Evolutionary conservation across 1,140 invertebrate species (phyloP).

Genomic region (Paralvinella palmiformis): DNA sequence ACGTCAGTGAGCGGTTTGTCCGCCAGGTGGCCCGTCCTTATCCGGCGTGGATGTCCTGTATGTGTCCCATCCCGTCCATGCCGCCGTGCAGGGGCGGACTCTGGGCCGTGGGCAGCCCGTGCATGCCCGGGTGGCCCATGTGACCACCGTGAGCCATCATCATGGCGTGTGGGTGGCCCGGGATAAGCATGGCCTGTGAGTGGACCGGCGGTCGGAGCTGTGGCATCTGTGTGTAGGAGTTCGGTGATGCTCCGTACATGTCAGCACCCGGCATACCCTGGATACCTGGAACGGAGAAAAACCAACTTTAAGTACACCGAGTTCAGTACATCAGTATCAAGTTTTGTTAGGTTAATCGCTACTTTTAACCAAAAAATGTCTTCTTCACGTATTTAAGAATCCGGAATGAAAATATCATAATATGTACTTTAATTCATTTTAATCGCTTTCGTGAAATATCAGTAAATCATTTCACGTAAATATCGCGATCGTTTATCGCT

Average conservation of each 20-base stretch:
- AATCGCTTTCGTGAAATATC: too few relatives aligned
- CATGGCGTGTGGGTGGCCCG: conserved; percentile 52
- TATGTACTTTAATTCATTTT: too few relatives aligned
- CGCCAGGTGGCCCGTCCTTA: too few relatives aligned
- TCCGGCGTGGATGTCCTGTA: conserved; percentile 55
- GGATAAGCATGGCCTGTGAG: conserved; percentile 54
- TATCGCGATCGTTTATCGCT: too few relatives aligned
- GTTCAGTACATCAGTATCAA: too few relatives aligned
- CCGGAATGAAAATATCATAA: too few relatives aligned
- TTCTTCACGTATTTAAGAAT: too few relatives aligned
- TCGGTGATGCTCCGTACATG: conserved; percentile 47
- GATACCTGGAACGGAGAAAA: conserved; percentile 36
- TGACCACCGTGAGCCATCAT: conserved; percentile 50
- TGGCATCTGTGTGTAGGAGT: conserved; percentile 51
- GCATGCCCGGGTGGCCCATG: conserved; percentile 15
- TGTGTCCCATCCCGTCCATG: conserved; percentile 52
- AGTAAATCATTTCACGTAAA: too few relatives aligned
- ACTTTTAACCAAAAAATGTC: too few relatives aligned
- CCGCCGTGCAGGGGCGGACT: conserved; percentile 50
- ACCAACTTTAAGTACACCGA: neutral
- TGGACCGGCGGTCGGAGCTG: conserved; percentile 53
- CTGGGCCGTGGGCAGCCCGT: conserved; percentile 42
- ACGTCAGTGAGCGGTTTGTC: too few relatives aligned
- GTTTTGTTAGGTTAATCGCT: too few relatives aligned
- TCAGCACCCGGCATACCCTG: conserved; percentile 48